These are phyloP conservation scores for Pteromalus puparum DNA, from an alignment of 1,140 invertebrate genomes.

Conservation along the genomic window DNA sequence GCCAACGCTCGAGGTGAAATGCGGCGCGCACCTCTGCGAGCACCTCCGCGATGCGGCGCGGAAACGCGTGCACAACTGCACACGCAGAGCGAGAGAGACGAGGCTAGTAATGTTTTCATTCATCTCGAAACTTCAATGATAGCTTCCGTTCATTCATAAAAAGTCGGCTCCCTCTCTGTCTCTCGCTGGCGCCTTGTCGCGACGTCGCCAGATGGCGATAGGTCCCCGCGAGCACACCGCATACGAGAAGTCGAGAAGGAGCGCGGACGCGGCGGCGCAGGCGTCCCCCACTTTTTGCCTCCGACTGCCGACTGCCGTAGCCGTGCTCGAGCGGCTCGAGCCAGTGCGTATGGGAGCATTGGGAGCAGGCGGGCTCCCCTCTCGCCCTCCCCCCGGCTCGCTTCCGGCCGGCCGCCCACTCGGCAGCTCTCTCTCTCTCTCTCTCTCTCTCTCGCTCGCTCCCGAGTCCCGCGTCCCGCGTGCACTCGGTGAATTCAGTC, in stretches of 20 bases:
- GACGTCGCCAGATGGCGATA: constrained; percentile 75
- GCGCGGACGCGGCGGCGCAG: constrained; percentile 54
- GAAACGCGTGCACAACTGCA: constrained; percentile 37
- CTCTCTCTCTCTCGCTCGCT: constrained; percentile 25
- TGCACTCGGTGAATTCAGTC: too few species aligned
- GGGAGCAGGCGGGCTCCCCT: constrained; percentile 1
- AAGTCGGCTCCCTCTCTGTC: constrained; percentile 68
- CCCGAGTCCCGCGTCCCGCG: too few species aligned
- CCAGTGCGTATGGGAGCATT: too few species aligned
- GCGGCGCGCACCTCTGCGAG: neutral
- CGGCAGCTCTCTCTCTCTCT: constrained; percentile 45
- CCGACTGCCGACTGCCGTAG: too few species aligned
- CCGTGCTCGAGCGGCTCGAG: too few species aligned
- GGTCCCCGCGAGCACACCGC: constrained; percentile 61
- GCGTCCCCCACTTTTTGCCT: constrained; percentile 1
- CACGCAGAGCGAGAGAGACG: neutral
- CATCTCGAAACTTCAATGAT: constrained; percentile 80
- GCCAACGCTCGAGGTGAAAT: neutral
- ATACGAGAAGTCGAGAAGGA: too few species aligned
- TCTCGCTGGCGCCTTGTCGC: constrained; percentile 53
- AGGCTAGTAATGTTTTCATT: constrained; percentile 67
- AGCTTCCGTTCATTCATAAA: constrained; percentile 87
- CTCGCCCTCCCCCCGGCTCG: constrained; percentile 57
- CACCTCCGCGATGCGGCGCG: too few species aligned
- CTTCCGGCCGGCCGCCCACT: constrained; percentile 56